Conservation (phyloP, 2,888 invertebrate genomes). For the Orgyia antiqua region DNA sequence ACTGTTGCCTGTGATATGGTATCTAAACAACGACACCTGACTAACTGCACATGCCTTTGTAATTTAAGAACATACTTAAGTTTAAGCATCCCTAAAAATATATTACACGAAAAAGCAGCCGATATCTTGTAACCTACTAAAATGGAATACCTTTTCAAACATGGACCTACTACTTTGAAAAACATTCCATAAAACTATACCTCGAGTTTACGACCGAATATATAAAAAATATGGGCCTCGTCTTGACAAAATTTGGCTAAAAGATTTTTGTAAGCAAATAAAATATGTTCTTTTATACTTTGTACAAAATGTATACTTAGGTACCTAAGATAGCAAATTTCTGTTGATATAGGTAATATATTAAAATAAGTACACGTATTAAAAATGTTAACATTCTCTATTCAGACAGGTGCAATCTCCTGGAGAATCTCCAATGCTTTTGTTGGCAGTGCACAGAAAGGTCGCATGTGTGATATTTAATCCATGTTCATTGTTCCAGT, state of each 20-base stretch:
- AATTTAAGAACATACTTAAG: too few relatives aligned
- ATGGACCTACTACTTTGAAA: slow-evolving; percentile 43
- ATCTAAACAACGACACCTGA: slow-evolving; percentile 64
- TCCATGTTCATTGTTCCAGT: slow-evolving; percentile 51
- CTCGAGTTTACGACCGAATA: slow-evolving; percentile 44
- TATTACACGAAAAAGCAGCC: too few relatives aligned
- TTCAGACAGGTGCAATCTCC: slow-evolving; percentile 34
- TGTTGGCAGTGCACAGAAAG: slow-evolving; percentile 48
- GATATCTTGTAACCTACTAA: slow-evolving; percentile 29
- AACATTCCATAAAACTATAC: slow-evolving; percentile 53
- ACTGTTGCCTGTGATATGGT: slow-evolving; percentile 65
- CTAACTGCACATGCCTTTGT: too few relatives aligned
- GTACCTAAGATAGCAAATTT: too few relatives aligned
- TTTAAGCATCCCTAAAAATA: too few relatives aligned
- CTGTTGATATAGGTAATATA: too few relatives aligned
- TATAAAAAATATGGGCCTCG: slow-evolving; percentile 44
- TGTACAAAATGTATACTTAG: too few relatives aligned
- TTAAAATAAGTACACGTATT: too few relatives aligned
- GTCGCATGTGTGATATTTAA: slow-evolving; percentile 61
- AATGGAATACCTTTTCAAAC: slow-evolving; percentile 39
- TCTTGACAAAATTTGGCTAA: slow-evolving; percentile 38
- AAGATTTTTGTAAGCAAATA: slow-evolving; percentile 30
- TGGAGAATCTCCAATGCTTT: slow-evolving; percentile 53
- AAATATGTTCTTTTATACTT: slow-evolving; percentile 29
- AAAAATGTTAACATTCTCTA: too few relatives aligned